Percentiles rank a stretch among this genome's conserved stretches.
phyloP scores from a whole-genome alignment of 2,888 invertebrate genomes.

The Pherbina coryleti region DNA sequence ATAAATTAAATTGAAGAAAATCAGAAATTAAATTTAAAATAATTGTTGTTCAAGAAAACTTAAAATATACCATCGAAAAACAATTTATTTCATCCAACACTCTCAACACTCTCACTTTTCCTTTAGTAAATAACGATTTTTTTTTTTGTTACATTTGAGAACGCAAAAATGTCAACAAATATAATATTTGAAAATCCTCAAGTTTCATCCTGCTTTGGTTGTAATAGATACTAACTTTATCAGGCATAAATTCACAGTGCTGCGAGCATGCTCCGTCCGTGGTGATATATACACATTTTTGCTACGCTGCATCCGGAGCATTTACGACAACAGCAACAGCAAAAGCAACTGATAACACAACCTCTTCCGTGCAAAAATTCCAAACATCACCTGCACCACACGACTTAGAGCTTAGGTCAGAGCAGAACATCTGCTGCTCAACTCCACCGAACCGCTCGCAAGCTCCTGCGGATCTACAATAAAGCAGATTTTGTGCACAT shows the following conservation, averaged over 20 bases:
- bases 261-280: not conserved
- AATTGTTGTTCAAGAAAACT: not conserved
- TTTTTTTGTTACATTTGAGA: too few relatives aligned
- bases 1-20: too few relatives aligned
- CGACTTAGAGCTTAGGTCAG: not conserved
- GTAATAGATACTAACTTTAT: conserved; percentile 4
- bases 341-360: conserved; percentile 1
- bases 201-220: not conserved
- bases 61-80: not conserved
- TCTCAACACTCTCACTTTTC: not conserved
- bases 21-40: not conserved
- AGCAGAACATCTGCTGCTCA: not conserved
- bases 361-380: not conserved
- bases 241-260: not conserved
- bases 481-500: conserved; percentile 6
- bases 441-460: not conserved
- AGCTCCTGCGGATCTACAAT: not conserved
- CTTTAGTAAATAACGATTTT: not conserved
- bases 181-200: too few relatives aligned
- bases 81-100: not conserved
- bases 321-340: not conserved
- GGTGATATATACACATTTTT: not conserved
- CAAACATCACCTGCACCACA: too few relatives aligned
- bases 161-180: too few relatives aligned
- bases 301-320: not conserved